Percentiles rank a stretch among this genome's conserved stretches.
Conservation (phyloP, 2,888 invertebrate genomes). For the Sarcophaga caerulescens region DNA sequence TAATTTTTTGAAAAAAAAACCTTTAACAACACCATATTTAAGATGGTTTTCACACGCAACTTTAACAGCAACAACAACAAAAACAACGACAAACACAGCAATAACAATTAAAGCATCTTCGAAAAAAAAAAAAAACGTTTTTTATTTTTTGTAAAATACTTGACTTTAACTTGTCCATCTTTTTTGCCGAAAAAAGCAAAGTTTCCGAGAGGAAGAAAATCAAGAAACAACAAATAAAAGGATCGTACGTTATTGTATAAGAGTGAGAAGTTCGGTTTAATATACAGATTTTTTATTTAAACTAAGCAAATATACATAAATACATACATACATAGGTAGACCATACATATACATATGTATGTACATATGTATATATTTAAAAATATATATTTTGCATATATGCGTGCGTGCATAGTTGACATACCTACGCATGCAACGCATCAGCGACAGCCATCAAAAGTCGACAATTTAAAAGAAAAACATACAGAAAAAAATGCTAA, state of each 20-base stretch:
- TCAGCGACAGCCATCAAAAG: constrained; percentile 69
- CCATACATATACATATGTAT: background rate
- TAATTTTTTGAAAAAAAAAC: constrained; percentile 33
- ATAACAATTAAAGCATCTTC: constrained; percentile 48
- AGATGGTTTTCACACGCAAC: constrained; percentile 71
- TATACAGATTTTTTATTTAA: background rate
- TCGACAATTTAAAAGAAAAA: constrained; percentile 62
- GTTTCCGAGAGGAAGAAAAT: constrained; percentile 42
- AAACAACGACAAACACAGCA: constrained; percentile 11
- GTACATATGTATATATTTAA: constrained; percentile 36
- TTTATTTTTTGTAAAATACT: constrained; percentile 46
- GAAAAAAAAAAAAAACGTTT: constrained; percentile 18
- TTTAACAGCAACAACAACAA: constrained; percentile 53
- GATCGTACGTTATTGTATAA: constrained; percentile 3
- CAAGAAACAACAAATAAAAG: constrained; percentile 22
- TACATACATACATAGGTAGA: no score
- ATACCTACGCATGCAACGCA: constrained; percentile 78
- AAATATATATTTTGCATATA: constrained; percentile 74
- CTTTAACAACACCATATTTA: constrained; percentile 68
- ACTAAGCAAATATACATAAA: no score
- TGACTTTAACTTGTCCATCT: constrained; percentile 66
- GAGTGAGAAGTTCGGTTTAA: background rate
- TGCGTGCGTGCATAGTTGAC: constrained; percentile 77
- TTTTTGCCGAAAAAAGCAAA: constrained; percentile 63
- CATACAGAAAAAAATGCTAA: constrained; percentile 40